Base-by-base conservation (phyloP, 2,113 vertebrate species). In the Triplophysa siluroides region DNA sequence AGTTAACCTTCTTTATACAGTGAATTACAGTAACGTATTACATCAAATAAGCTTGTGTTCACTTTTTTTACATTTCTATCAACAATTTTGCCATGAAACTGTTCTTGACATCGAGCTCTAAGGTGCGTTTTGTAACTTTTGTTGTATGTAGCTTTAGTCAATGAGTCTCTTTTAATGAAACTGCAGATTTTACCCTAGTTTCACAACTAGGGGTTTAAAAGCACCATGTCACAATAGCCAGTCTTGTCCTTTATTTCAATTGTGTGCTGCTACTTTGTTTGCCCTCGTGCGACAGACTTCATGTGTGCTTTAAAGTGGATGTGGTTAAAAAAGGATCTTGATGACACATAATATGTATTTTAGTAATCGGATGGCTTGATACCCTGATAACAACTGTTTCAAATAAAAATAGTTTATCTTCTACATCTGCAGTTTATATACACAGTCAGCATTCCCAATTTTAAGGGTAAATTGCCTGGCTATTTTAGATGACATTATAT, bases 161-260 rank as follows among this genome's bases (percentile, higher is more conserved):
- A 9, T 79, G 50, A 52, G 4, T 47, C 60, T 33, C 26, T 8
- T 14, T 63, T 72, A 56, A 67, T 19, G 47, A 24, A 81, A 76
- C 21, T 29, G 75, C 45, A 33, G 66, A 74, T 23, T 80, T 85
- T 76, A 23, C 74, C 79, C 76, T 47, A 24, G 26, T 88, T 85
- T 88, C 65, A 70, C 83, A 89, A 83, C 66, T 24, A 63, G 60
- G 82, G 76, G 29, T 67, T 73, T 63, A 16, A 63, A 70, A 38
- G 69, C 24, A 75, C 33, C 19, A 56, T 61, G 66, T 82, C 67
- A 76, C 77, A 73, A 79, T 74, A 83, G 70, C 81, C 73, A 68
- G 26, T 81, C 72, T 86, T 86, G 58, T 85, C 58, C 62, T 33
- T 61, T 24, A 63, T 84, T 84, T 75, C 71, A 76, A 52, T 70